phyloP scores from a whole-genome alignment of 2,113 vertebrate species.

The Protomyctophum bolini region DNA sequence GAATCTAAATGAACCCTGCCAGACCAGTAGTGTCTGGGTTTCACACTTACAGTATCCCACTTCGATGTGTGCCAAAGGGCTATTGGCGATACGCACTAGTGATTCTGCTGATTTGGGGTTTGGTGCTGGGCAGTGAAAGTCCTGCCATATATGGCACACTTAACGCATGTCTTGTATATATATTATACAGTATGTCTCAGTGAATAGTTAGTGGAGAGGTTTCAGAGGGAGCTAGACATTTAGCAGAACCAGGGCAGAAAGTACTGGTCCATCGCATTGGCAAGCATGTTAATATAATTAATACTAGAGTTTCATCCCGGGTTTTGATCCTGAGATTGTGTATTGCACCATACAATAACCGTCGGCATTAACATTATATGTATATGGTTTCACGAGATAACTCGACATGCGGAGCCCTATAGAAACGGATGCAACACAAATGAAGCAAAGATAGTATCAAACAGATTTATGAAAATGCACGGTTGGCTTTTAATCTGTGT shows the following conservation, averaged over 20 bases:
- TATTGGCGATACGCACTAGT: neutral
- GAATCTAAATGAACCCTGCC: neutral
- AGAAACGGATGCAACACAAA: slow-evolving; percentile 48
- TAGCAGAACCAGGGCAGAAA: too few species aligned
- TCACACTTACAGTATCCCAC: too few species aligned
- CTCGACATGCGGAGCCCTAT: neutral
- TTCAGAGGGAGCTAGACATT: too few species aligned
- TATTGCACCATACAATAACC: too few species aligned
- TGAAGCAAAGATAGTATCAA: slow-evolving; percentile 42
- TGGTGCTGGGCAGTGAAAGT: neutral
- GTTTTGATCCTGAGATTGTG: too few species aligned
- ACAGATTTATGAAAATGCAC: slow-evolving; percentile 36
- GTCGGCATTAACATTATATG: neutral
- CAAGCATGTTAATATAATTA: too few species aligned
- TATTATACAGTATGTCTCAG: neutral
- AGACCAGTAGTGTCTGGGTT: neutral
- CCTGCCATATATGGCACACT: neutral
- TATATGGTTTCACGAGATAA: slow-evolving; percentile 21
- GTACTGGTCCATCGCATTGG: too few species aligned
- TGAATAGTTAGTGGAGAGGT: too few species aligned
- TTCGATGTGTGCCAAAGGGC: neutral
- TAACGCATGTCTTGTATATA: too few species aligned
- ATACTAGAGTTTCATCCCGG: too few species aligned
- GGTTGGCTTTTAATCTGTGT: slow-evolving; percentile 66
- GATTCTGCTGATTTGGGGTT: neutral